Evolutionary conservation across 2,888 invertebrate genomes (phyloP).

Genomic region (Drosophila anceps): DNA sequence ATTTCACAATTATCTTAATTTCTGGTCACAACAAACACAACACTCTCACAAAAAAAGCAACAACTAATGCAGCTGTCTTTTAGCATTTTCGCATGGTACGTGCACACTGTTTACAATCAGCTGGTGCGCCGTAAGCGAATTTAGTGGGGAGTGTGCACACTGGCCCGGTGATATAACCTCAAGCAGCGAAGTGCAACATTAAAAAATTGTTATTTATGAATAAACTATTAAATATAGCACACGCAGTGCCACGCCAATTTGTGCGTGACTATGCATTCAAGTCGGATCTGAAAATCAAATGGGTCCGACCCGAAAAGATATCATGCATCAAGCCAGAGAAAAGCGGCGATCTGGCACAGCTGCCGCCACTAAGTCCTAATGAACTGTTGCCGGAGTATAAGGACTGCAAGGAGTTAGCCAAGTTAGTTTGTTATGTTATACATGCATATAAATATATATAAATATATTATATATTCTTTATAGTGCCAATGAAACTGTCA

Average conservation of each 20-base stretch:
- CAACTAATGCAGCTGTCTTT: slow-evolving; percentile 1
- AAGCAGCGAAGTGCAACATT: background rate
- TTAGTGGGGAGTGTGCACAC: slow-evolving; percentile 36
- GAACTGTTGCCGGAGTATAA: slow-evolving; percentile 86
- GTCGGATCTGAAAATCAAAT: slow-evolving; percentile 91
- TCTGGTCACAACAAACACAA: slow-evolving; percentile 5
- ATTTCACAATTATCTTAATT: slow-evolving; percentile 7
- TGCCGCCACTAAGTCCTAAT: slow-evolving; percentile 87
- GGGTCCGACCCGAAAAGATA: slow-evolving; percentile 90
- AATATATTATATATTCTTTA: background rate
- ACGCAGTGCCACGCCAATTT: slow-evolving; percentile 64
- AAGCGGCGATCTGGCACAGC: slow-evolving; percentile 89
- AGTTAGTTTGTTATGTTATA: slow-evolving; percentile 85
- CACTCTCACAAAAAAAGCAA: background rate
- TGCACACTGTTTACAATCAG: slow-evolving; percentile 45
- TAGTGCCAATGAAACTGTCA: slow-evolving; percentile 90
- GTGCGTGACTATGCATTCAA: slow-evolving; percentile 87
- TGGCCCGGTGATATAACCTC: slow-evolving; percentile 66
- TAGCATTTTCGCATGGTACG: slow-evolving; percentile 2
- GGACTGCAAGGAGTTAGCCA: slow-evolving; percentile 89
- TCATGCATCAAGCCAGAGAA: slow-evolving; percentile 88
- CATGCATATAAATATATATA: too few species aligned
- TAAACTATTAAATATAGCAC: slow-evolving; percentile 64
- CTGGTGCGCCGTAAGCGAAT: slow-evolving; percentile 24
- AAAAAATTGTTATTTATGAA: slow-evolving; percentile 61